Base-by-base conservation (phyloP, 1,140 invertebrate species). In the Wasmannia auropunctata region DNA sequence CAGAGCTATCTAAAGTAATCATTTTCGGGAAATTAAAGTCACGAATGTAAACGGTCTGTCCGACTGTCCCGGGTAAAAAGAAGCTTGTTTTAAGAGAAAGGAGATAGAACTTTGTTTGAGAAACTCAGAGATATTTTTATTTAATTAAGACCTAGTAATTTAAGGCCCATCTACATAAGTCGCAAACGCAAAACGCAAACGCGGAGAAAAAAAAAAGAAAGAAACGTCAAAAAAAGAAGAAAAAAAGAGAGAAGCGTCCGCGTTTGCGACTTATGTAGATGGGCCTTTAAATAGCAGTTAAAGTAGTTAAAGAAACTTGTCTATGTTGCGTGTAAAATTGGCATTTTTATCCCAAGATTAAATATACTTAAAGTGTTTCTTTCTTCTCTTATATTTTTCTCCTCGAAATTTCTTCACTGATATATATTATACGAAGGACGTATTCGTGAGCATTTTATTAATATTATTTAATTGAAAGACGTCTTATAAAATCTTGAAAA, bases 21-120 rank as follows among this genome's bases (percentile, higher is more conserved):
- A 11, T 34, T 74, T 72, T 58, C 67, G 51, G 16, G 4, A 58
- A 72, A 58, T 83, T 58, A 74, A 22, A 83, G 19, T 54, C 19
- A 6, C 19, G 16, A 79, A 51, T 46, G 28, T 46, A 22, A 58
- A 34, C 22, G 25, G 25, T 43, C 22, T 56, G 22, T 43, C 2
- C 0, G 25, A 31, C 22, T 56, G 22, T 43, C 2, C 0, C 22
- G 22, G n/a, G 34, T 51, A 14, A 22, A 31, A 69, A 16, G 22
- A 28, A 46, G 22, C 11, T 25, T 70, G 31, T 49, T 67, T 46
- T 40, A 10, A 8, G 25, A 22, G 25, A 63, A 62, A 28, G 28
- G 1, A 37, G 6, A 16, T 37, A 25, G 31, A 51, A 37, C 14
- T n/a, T 25, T 14, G 10, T 40, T 28, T 37, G 16, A 75, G 22